Base-by-base conservation (phyloP, 2,113 vertebrate genomes). In the Acinonyx jubatus region DNA sequence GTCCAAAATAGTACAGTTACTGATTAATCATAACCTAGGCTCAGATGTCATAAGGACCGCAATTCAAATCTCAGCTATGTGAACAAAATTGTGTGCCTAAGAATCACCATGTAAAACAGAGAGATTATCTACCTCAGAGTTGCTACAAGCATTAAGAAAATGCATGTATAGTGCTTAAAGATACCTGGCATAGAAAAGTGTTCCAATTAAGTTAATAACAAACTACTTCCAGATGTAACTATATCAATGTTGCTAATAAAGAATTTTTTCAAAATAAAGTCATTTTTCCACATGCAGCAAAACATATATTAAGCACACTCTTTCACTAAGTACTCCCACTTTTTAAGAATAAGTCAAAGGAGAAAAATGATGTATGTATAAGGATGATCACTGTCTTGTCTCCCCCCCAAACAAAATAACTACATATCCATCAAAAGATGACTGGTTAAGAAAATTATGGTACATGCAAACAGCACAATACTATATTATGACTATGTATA, bases 321-420 rank as follows among this genome's bases (percentile, higher is more conserved):
- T 94, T 92, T 96, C 36, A 96, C 41, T 33, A 93, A 90, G 69
- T 68, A 91, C 9, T 66, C 16, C 50, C 21, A 45, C 21, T 91
- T 78, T 78, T 79, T 66, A 94, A 95, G 55, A 96, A 89, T 90
- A 23, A 95, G n/a, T 82, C 65, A 84, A 83, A 80, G 33, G 50
- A 90, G 68, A 87, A 92, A 92, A 95, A 91, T 83, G 52, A 66
- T 36, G 92, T 81, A 79, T 4, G 52, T 88, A 55, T 16, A 90
- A 83, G 31, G 21, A 95, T 94, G 14, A 45, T 84, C n/a, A 94
- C 2, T 48, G 0, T 80, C 27, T 15, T 92, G 7, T 4, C n/a
- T 38, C 45, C 45, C 7, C 48, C 33, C n/a, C 5, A 86, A 91
- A 93, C 9, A 89, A 81, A 97, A 38, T 71, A 86, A 94, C 36